Percentiles rank a stretch among this genome's conserved stretches.
Conservation (phyloP, 2,888 invertebrate genomes). For the Serrognathus titanus region DNA sequence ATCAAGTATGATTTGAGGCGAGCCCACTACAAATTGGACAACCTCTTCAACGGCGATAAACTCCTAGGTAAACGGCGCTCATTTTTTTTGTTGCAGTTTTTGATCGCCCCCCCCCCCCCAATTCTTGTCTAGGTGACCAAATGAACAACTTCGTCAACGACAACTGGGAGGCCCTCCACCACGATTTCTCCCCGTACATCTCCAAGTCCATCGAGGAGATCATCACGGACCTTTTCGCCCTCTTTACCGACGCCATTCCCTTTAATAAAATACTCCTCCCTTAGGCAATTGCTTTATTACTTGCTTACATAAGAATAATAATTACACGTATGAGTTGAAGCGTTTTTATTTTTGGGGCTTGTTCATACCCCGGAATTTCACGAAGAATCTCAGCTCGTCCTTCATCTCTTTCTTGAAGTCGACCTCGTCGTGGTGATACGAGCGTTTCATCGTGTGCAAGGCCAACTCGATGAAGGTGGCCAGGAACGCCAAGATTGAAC, state of each 20-base stretch:
- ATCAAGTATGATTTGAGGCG: constrained; percentile 7
- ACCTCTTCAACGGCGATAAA: constrained; percentile 21
- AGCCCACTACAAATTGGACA: constrained; percentile 12
- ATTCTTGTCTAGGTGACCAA: constrained; percentile 33
- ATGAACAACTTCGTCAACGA: constrained; percentile 41
- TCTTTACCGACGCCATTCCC: constrained; percentile 1
- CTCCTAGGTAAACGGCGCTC: constrained; percentile 10
- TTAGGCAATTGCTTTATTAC: background rate
- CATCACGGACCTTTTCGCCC: constrained; percentile 5
- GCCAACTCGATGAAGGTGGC: constrained; percentile 68
- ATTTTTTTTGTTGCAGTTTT: background rate
- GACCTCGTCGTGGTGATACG: constrained; percentile 48
- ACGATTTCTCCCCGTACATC: constrained; percentile 21
- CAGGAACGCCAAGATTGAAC: constrained; percentile 61
- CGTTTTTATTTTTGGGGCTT: constrained; percentile 50
- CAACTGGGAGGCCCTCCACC: constrained; percentile 35
- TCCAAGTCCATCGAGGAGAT: constrained; percentile 6
- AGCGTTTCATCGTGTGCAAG: constrained; percentile 47
- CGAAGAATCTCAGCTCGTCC: constrained; percentile 70
- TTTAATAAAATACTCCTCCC: constrained; percentile 7
- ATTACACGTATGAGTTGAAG: no score
- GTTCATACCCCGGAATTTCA: constrained; percentile 66
- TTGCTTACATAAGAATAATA: no score
- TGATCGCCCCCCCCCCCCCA: no score
- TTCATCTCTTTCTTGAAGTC: constrained; percentile 63